Base-by-base conservation (phyloP, 2,797 vertebrate species). In the Cynopterus sphinx region DNA sequence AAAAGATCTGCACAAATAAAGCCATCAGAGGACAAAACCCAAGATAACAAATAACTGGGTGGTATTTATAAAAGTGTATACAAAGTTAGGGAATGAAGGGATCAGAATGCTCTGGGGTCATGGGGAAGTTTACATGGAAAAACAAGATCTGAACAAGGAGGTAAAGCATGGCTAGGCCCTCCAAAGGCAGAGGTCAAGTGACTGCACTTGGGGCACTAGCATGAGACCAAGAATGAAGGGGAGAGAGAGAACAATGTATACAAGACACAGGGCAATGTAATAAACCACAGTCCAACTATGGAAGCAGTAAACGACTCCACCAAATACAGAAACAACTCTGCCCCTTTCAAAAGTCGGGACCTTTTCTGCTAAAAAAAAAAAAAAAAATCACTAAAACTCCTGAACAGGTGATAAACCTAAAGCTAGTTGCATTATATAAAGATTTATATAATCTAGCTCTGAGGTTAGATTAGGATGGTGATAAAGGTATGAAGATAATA, bases 231-330 rank as follows among this genome's bases (percentile, higher is more conserved):
- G 61, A 2, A 19, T 21, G n/a, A 21, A 1, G 33, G 74, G 28
- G 59, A 36, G 46, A 68, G 43, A 1, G 9, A 87, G 55, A 36
- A 49, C 28, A 22, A 16, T 0, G 16, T 1, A 5, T 0, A 0
- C 19, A 8, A 41, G 41, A 15, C 39, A 22, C 22, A 57, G 31
- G 19, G 24, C 67, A 10, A n/a, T 1, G 0, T 0, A 2, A 2
- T 1, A 16, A 15, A n/a, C 10, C 74, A 6, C 17, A 11, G 22
- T 9, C n/a, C 63, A n/a, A 1, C 13, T 1, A 0, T 0, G 0
- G 61, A 8, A 21, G 79, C 12, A 9, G 10, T 2, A 8, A 26
- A 19, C 17, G 33, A 6, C 15, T 1, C 24, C 43, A 17, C 6
- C n/a, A 41, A 5, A 79, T 5, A 49, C 4, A 71, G 53, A 9